A percentile compares a stretch with the other conserved stretches of the same genome.
These are phyloP conservation scores for Pangasianodon hypophthalmus DNA, from an alignment of 2,113 vertebrate species.

Conservation along the genomic window DNA sequence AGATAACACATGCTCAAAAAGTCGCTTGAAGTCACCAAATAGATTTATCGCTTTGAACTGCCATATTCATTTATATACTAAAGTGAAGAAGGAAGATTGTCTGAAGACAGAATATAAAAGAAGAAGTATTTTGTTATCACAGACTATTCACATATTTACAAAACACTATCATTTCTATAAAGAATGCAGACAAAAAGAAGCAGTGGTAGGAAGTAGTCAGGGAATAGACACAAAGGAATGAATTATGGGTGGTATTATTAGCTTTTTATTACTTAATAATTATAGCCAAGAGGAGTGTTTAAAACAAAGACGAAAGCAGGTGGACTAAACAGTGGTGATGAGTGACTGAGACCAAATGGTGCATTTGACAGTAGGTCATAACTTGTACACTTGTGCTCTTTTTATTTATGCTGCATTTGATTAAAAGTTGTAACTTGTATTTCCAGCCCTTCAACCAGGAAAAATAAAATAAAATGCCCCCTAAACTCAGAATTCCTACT, in stretches of 20 bases:
- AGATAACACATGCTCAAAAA: background rate
- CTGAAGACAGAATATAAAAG: background rate
- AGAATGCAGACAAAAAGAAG: background rate
- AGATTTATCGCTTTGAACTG: background rate
- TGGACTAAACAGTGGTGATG: background rate
- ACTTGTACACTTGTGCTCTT: background rate
- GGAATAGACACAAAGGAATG: background rate
- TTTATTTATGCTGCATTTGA: background rate
- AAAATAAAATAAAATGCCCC: no score
- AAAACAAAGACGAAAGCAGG: background rate
- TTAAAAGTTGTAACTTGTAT: no score
- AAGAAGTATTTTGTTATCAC: no score
- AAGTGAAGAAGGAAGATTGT: background rate
- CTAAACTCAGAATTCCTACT: no score
- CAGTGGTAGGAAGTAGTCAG: background rate
- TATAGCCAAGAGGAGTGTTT: no score
- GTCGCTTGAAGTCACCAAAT: background rate
- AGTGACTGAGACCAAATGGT: no score
- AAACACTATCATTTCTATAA: background rate
- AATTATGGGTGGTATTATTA: background rate
- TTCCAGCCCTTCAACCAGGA: no score
- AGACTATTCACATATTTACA: background rate
- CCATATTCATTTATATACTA: background rate
- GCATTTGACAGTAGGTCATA: background rate
- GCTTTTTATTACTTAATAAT: background rate